Evolutionary conservation across 2,113 vertebrate genomes (phyloP).

Genomic region (Tapirus terrestris): DNA sequence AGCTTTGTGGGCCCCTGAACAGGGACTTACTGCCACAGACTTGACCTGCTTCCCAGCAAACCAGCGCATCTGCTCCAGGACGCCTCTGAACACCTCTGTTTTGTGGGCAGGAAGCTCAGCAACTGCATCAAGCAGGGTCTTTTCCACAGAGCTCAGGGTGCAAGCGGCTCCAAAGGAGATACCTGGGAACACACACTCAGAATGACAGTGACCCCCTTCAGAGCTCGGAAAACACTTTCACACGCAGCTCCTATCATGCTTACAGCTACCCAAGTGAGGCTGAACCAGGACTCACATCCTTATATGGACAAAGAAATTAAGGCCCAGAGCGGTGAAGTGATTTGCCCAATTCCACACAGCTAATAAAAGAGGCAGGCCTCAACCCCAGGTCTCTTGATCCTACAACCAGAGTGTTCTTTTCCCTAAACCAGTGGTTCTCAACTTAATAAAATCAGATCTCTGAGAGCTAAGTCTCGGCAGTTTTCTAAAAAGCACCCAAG

Average conservation of each 20-base stretch:
- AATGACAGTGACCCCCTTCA: background rate
- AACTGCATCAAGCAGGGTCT: slow-evolving; percentile 85
- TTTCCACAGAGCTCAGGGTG: slow-evolving; percentile 88
- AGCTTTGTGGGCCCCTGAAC: accelerated
- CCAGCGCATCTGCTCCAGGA: slow-evolving; percentile 95
- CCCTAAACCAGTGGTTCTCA: background rate
- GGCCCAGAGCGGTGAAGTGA: background rate
- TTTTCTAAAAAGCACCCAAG: background rate
- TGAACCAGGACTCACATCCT: background rate
- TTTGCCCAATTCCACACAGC: background rate
- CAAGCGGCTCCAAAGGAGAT: slow-evolving; percentile 93
- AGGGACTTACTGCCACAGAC: slow-evolving; percentile 94
- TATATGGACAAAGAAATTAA: background rate
- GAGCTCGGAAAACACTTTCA: background rate
- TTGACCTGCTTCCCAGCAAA: slow-evolving; percentile 96
- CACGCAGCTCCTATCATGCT: background rate
- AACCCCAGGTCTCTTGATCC: background rate
- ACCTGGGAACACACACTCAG: slow-evolving; percentile 82
- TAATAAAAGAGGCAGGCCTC: background rate
- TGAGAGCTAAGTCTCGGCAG: background rate
- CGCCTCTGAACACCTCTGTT: slow-evolving; percentile 91
- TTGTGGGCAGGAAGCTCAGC: slow-evolving; percentile 86
- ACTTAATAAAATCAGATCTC: background rate
- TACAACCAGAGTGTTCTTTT: background rate
- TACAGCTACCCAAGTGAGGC: accelerated